Percentiles rank a stretch among this genome's conserved stretches.
phyloP scores from a whole-genome alignment of 1,140 invertebrate genomes.

The Grapholita molesta region DNA sequence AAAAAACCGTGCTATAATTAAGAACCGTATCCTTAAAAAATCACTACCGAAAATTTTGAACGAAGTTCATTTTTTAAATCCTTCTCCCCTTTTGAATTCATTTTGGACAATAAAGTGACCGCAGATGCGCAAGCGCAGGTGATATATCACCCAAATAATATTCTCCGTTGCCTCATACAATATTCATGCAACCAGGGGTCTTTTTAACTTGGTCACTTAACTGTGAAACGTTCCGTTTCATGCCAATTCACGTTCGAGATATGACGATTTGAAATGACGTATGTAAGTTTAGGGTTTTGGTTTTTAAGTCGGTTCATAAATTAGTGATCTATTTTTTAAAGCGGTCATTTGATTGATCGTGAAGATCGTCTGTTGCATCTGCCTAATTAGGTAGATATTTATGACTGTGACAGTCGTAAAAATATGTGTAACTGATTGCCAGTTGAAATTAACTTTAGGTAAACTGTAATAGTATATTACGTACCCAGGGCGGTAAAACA shows the following conservation, averaged over 20 bases:
- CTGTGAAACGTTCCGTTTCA: slow-evolving; percentile 22
- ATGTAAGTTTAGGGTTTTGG: background rate
- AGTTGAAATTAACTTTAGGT: too few species aligned
- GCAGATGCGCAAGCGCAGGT: slow-evolving; percentile 52
- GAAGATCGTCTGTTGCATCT: background rate
- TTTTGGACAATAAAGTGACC: slow-evolving; percentile 46
- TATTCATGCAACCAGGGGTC: background rate
- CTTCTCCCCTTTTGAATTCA: slow-evolving; percentile 35
- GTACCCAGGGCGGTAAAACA: too few species aligned
- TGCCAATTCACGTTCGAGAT: slow-evolving; percentile 37
- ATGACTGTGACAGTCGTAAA: background rate
- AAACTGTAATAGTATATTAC: too few species aligned
- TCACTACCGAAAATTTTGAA: slow-evolving; percentile 16
- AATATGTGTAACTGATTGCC: background rate
- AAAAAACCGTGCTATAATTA: background rate
- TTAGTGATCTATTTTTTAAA: background rate
- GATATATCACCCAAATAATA: slow-evolving; percentile 7
- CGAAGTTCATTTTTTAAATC: slow-evolving; percentile 18
- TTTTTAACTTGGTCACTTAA: background rate
- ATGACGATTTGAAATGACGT: slow-evolving; percentile 26
- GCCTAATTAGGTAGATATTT: background rate
- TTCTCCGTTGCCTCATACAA: background rate
- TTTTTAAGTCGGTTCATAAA: background rate
- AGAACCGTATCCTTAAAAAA: background rate
- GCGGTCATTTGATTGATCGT: background rate